Base-by-base conservation (phyloP, 2,797 vertebrate species). In the Momotus momota region DNA sequence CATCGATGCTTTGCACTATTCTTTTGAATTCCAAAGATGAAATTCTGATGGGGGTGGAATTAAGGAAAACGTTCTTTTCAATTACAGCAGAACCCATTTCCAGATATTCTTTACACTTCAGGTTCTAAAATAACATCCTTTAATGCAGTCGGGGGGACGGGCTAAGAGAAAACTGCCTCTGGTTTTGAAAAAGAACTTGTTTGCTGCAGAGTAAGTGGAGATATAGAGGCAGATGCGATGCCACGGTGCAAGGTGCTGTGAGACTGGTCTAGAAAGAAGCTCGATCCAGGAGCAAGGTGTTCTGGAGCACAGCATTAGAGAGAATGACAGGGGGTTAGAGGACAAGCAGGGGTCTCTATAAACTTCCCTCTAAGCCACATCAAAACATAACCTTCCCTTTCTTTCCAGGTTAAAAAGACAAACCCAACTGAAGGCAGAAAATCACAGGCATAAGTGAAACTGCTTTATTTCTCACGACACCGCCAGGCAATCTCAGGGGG, bases 161-260 rank as follows among this genome's bases (percentile, higher is more conserved):
- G 55, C 33, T 29, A 85, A n/a, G 7, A 57, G 67, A 0, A 80
- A 45, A 21, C 33, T 21, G 38, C 21, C 22, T 77, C 45, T 55
- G 58, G 4, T 27, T 60, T 8, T 31, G 40, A 29, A 27, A 57
- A 23, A 81, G 25, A 65, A 57, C 4, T 10, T 45, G 16, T 54
- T 29, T 87, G 81, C 48, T 74, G 48, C 22, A 66, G 58, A 41
- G 8, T 3, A 77, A 55, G 10, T 3, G 18, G 2, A 52, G 61
- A 15, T 9, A 19, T 18, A 21, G n/a, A 58, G 19, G 69, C 2
- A 91, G 67, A 29, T 9, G 31, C 9, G 16, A n/a, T 4, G 41
- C 65, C 51, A 41, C 0, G 6, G 21, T 14, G 27, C 2, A 43
- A 91, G 43, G 22, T 14, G 54, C 49, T 72, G n/a, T 0, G 38